These are phyloP conservation scores for Balanococcus diminutus DNA, from an alignment of 2,888 invertebrate species.

Conservation along the genomic window DNA sequence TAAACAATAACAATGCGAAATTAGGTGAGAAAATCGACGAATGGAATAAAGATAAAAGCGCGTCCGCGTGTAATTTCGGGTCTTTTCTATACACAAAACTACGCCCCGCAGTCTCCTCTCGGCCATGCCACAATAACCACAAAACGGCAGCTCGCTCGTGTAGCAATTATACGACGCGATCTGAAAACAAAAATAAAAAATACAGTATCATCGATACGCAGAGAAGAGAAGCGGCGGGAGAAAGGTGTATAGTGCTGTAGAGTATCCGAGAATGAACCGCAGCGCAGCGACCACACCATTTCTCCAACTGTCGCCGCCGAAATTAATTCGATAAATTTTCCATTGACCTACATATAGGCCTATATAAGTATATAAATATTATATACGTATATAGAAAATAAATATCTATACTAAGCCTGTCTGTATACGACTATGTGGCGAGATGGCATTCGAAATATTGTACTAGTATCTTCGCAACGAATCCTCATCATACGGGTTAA, in stretches of 20 bases:
- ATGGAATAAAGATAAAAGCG: neutral
- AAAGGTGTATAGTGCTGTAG: neutral
- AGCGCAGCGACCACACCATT: neutral
- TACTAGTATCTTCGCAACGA: too few relatives aligned
- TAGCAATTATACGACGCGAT: neutral
- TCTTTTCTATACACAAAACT: neutral
- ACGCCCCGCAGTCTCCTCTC: neutral
- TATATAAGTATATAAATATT: too few relatives aligned
- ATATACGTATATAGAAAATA: too few relatives aligned
- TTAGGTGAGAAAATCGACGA: neutral
- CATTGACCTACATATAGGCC: neutral
- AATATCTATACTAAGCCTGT: too few relatives aligned
- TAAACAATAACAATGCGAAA: neutral
- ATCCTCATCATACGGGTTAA: too few relatives aligned
- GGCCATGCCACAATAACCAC: neutral
- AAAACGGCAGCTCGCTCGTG: neutral
- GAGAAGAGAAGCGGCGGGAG: neutral
- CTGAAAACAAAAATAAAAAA: neutral
- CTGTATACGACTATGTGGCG: too few relatives aligned
- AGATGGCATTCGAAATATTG: too few relatives aligned
- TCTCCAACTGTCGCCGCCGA: slow-evolving; percentile 7
- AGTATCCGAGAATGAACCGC: neutral
- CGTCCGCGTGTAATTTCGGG: neutral
- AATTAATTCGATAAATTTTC: slow-evolving; percentile 17
- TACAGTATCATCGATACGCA: neutral